Percentiles rank a stretch among this genome's conserved stretches.
Conservation (phyloP, 2,888 invertebrate genomes). For the Lepidochrysops patricia region DNA sequence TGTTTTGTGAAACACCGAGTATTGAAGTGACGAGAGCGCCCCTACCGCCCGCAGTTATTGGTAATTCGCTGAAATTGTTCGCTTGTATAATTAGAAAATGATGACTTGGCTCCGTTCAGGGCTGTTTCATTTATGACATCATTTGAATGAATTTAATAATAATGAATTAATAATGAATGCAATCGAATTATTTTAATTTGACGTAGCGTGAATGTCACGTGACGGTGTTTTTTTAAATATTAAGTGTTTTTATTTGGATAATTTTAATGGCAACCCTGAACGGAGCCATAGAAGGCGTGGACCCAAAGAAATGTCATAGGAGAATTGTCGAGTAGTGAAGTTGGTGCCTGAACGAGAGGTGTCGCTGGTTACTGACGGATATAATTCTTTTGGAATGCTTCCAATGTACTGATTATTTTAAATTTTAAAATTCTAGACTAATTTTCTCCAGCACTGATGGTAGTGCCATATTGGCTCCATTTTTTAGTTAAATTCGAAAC, state of each 20-base stretch:
- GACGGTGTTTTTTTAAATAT: not conserved
- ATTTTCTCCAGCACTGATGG: conserved; percentile 65
- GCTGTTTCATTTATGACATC: conserved; percentile 14
- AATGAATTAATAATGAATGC: not conserved
- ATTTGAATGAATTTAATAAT: no score
- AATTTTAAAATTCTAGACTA: conserved; percentile 50
- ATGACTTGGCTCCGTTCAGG: conserved; percentile 31
- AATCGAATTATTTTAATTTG: not conserved
- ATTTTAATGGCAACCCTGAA: conserved; percentile 21
- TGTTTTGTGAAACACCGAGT: no score
- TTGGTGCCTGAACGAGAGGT: conserved; percentile 65
- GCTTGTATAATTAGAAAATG: conserved; percentile 24
- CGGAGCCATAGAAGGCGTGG: conserved; percentile 32
- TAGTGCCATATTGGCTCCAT: conserved; percentile 72
- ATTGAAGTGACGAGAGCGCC: not conserved
- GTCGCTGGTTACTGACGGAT: conserved; percentile 43
- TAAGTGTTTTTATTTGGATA: not conserved
- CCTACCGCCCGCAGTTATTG: conserved; percentile 13
- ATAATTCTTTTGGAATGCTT: conserved; percentile 53
- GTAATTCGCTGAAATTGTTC: conserved; percentile 21
- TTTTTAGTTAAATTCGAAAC: conserved; percentile 68
- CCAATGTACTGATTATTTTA: conserved; percentile 70
- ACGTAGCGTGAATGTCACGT: not conserved
- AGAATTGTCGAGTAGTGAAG: conserved; percentile 61
- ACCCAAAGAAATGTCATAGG: conserved; percentile 54